Conservation (phyloP, 1,140 invertebrate genomes). For the Hermatobates lingyangjiaoensis region DNA sequence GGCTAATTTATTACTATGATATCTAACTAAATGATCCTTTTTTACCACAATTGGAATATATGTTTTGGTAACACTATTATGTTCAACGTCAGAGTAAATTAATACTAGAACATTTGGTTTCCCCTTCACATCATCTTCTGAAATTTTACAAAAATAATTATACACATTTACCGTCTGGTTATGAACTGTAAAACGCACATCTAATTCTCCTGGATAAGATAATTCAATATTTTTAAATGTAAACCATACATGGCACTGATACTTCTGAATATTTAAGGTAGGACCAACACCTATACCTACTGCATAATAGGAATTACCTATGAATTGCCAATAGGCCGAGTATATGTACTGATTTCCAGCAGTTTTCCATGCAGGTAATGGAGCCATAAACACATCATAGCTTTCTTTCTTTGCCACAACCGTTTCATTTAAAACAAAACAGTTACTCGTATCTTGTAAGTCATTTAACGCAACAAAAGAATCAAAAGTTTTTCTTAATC, state of each 20-base stretch:
- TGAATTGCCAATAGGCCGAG: neutral
- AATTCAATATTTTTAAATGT: neutral
- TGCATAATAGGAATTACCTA: neutral
- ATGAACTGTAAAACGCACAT: neutral
- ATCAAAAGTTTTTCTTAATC: neutral
- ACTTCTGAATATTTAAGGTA: neutral
- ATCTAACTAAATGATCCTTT: neutral
- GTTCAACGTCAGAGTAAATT: neutral
- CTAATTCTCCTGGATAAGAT: neutral
- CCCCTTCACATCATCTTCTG: neutral
- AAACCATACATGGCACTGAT: neutral
- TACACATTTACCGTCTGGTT: neutral
- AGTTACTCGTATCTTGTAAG: neutral
- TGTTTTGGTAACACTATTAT: neutral
- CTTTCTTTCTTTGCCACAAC: neutral
- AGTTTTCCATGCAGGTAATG: neutral
- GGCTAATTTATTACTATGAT: neutral
- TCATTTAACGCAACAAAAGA: neutral
- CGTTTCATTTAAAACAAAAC: neutral
- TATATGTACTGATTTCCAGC: neutral
- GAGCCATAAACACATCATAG: neutral
- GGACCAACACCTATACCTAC: neutral
- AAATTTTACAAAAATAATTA: neutral
- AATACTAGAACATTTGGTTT: neutral
- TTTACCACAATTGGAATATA: neutral